These are phyloP conservation scores for Chaunax sp. DNA, from an alignment of 2,797 vertebrate genomes.

Conservation along the genomic window DNA sequence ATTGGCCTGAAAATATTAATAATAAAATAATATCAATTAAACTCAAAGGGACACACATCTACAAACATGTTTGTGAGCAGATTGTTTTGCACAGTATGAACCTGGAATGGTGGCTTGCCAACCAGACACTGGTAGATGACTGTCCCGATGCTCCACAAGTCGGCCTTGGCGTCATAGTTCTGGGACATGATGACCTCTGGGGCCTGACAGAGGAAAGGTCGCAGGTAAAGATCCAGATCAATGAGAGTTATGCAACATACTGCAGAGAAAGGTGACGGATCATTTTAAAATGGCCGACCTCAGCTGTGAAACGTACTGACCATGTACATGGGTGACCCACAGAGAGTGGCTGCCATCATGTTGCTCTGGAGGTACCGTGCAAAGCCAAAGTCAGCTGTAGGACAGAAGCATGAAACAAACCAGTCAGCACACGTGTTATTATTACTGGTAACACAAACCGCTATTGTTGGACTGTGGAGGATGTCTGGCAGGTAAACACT, in stretches of 20 bases:
- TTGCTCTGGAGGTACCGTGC: conserved; percentile 98
- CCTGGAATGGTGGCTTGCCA: conserved; percentile 98
- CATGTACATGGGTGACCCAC: conserved; percentile 99
- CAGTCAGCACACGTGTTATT: conserved; percentile 35
- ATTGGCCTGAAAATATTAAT: conserved; percentile 85
- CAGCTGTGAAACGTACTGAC: conserved; percentile 73
- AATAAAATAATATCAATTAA: conserved; percentile 2
- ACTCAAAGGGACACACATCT: background rate
- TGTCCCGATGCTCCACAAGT: conserved; percentile 97
- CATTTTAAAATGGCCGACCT: background rate
- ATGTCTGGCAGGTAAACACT: conserved; percentile 24
- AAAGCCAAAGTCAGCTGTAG: conserved; percentile 97
- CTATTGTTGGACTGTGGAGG: conserved; percentile 30
- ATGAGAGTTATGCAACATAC: conserved; percentile 1
- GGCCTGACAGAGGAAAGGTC: conserved; percentile 80
- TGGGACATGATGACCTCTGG: conserved; percentile 99
- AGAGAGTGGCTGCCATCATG: conserved; percentile 99
- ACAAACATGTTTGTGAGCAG: background rate
- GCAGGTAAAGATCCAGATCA: conserved; percentile 2
- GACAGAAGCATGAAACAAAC: conserved; percentile 28
- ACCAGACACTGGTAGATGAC: conserved; percentile 98
- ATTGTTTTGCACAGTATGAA: conserved; percentile 54
- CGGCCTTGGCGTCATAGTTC: conserved; percentile 96
- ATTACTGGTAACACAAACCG: conserved; percentile 42
- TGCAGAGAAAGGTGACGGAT: conserved; percentile 6